Conservation (phyloP, 2,888 invertebrate genomes). For the Nineta flava region DNA sequence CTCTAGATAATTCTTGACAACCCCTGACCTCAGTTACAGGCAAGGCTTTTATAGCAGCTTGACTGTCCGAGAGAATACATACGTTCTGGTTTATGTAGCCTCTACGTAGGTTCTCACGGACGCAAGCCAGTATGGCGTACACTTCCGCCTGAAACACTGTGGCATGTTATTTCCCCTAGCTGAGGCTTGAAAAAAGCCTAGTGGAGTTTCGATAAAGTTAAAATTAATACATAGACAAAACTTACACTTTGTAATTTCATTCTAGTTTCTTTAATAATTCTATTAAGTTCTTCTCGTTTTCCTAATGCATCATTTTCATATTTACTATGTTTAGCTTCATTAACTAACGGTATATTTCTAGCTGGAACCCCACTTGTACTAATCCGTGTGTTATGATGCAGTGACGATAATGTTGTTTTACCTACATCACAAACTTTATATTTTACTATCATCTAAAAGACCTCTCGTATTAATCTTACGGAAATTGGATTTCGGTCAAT, state of each 20-base stretch:
- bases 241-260: conserved; percentile 76
- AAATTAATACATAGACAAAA: conserved; percentile 13
- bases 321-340: conserved; percentile 36
- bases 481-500: not conserved
- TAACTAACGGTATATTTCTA: conserved; percentile 34
- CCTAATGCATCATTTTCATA: conserved; percentile 46
- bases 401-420: conserved; percentile 47
- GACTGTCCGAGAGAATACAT: no score
- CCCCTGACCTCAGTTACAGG: no score
- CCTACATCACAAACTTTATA: conserved; percentile 19
- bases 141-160: no score
- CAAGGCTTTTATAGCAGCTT: no score
- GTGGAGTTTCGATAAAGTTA: no score
- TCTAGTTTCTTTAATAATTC: conserved; percentile 70
- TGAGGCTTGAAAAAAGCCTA: no score
- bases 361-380: conserved; percentile 23
- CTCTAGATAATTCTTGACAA: no score
- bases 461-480: not conserved
- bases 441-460: not conserved
- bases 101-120: no score
- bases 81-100: no score
- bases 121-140: no score
- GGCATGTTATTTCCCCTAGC: no score
- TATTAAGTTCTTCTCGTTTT: conserved; percentile 61
- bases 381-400: conserved; percentile 25